Evolutionary conservation across 2,888 invertebrate genomes (phyloP).

Genomic region (Lasioglossum zephyrum): DNA sequence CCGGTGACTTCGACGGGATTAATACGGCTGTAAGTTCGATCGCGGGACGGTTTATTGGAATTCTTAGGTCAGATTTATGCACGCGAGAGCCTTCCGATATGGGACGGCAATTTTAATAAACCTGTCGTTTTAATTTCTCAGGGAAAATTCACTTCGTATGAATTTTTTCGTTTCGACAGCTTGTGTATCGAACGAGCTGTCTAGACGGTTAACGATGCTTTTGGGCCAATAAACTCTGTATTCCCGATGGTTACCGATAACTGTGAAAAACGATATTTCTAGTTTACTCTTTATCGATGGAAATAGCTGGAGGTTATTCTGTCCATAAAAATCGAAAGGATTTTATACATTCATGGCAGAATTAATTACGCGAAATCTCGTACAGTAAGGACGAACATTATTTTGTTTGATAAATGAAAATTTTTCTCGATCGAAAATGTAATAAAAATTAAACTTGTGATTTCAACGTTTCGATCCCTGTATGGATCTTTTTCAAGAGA

Average conservation of each 20-base stretch:
- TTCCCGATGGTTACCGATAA: too few species aligned
- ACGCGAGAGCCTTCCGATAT: background rate
- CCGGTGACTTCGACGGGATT: background rate
- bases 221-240: background rate
- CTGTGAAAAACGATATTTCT: background rate
- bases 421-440: too few species aligned
- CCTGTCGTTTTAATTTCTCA: background rate
- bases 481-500: too few species aligned
- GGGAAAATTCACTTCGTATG: background rate
- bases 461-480: too few species aligned
- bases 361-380: too few species aligned
- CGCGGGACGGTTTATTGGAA: background rate
- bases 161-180: background rate
- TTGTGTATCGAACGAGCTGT: background rate
- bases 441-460: too few species aligned
- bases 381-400: too few species aligned
- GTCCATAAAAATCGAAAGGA: background rate
- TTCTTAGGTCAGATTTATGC: background rate
- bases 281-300: too few species aligned
- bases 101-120: constrained; percentile 2
- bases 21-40: constrained; percentile 26
- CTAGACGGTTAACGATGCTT: background rate
- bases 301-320: too few species aligned
- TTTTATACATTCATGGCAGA: too few species aligned
- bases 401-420: too few species aligned